Base-by-base conservation (phyloP, 2,888 invertebrate genomes). In the Limnephilus lunatus region DNA sequence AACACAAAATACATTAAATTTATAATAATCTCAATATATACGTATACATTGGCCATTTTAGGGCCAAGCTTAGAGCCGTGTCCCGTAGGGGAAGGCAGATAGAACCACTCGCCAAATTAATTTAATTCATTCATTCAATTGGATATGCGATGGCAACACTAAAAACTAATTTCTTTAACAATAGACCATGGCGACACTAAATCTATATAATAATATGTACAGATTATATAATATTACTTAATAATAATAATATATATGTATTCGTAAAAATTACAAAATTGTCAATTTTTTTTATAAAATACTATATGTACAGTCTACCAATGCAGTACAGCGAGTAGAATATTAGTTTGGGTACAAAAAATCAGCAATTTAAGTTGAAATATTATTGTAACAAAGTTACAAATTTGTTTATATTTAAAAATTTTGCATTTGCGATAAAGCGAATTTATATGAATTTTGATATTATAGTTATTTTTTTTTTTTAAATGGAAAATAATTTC, bases 1-100 rank as follows among this genome's bases (percentile, higher is more conserved):
- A 68, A 68, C 68, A 68, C 68, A 68, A n/a, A 68, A 68, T n/a
- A 68, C 68, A 68, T 68, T 68, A 68, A 68, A 68, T 68, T 68
- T 68, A 68, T 68, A 68, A 19, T 68, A 68, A 68, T 68, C 68
- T 68, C 68, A n/a, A 25, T 68, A 68, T 68, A 25, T n/a, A n/a
- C 68, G 68, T 68, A 68, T 68, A 68, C 68, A n/a, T n/a, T 9
- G 68, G 68, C 25, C 9, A 68, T 9, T n/a, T 68, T n/a, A n/a
- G 25, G 9, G 2, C 68, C 25, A 25, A 19, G 25, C 25, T 68
- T 25, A 9, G 68, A 68, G 68, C 25, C 68, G 19, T 2, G 68
- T 19, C 53, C 19, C 53, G 53, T 19, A 19, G 53, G 53, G 53
- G 48, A 14, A 14, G 53, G 53, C 53, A 15, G 53, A 19, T 53